Conservation (phyloP, 2,888 invertebrate genomes). For the Brachypalpus laphriformis region DNA sequence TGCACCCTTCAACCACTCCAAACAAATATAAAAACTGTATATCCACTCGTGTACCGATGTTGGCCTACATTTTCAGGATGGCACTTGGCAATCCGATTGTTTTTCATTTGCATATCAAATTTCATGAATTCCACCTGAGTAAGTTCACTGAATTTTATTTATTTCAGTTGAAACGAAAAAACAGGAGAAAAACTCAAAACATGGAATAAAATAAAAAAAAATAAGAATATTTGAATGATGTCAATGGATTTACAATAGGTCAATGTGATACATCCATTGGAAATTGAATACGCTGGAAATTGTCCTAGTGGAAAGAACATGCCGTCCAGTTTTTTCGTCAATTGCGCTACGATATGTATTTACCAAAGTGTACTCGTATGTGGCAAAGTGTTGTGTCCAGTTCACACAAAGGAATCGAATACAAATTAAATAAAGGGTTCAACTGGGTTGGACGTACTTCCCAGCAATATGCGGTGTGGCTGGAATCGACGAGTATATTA, state of each 20-base stretch:
- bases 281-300: conserved; percentile 40
- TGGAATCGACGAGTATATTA: too few species aligned
- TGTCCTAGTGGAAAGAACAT: not conserved
- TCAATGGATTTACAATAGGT: conserved; percentile 40
- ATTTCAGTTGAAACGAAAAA: conserved; percentile 1
- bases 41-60: conserved; percentile 28
- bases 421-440: not conserved
- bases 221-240: conserved; percentile 25
- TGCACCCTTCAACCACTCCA: not conserved
- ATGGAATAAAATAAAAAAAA: conserved; percentile 18
- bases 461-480: too few species aligned
- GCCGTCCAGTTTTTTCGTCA: conserved; percentile 10
- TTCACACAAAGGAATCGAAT: not conserved
- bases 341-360: conserved; percentile 15
- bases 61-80: conserved; percentile 29
- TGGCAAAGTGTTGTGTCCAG: not conserved
- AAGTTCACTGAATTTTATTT: conserved; percentile 29
- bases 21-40: not conserved
- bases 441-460: too few species aligned
- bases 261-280: conserved; percentile 36
- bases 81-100: conserved; percentile 56
- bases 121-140: conserved; percentile 61
- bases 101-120: conserved; percentile 62
- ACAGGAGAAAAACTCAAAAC: not conserved
- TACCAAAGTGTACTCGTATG: not conserved